These are phyloP conservation scores for Drosophila lacteicornis DNA, from an alignment of 1,140 invertebrate species.

Conservation along the genomic window DNA sequence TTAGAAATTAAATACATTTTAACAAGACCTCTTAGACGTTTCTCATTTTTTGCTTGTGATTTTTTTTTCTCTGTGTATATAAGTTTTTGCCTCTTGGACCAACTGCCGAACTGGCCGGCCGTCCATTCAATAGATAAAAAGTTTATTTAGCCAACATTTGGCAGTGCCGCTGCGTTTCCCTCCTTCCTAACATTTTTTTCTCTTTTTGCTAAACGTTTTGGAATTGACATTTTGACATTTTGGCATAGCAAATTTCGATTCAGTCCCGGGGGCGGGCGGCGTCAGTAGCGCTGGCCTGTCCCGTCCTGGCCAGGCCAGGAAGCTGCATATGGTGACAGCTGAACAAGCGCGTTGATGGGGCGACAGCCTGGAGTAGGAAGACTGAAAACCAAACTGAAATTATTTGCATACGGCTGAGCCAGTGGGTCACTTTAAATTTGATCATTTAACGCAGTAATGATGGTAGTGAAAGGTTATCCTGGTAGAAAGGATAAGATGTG, in stretches of 20 bases:
- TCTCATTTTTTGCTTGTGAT: accelerated
- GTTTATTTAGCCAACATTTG: slow-evolving; percentile 66
- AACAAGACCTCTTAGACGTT: too few species aligned
- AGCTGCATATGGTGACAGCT: slow-evolving; percentile 68
- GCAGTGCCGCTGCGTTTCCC: slow-evolving; percentile 26
- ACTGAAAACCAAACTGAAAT: slow-evolving; percentile 6
- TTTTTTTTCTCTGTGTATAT: background rate
- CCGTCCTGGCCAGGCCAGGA: slow-evolving; percentile 49
- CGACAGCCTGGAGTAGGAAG: slow-evolving; percentile 31
- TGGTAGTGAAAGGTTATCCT: slow-evolving; percentile 6
- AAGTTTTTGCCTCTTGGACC: background rate
- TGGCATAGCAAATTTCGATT: slow-evolving; percentile 55
- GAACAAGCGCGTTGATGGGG: slow-evolving; percentile 64
- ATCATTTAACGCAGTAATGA: slow-evolving; percentile 12
- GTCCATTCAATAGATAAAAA: slow-evolving; percentile 58
- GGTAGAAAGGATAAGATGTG: background rate
- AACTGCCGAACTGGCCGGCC: slow-evolving; percentile 19
- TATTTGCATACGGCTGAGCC: slow-evolving; percentile 44
- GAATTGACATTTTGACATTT: slow-evolving; percentile 81
- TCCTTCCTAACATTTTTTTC: slow-evolving; percentile 30
- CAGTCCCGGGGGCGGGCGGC: slow-evolving; percentile 28
- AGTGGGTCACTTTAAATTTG: slow-evolving; percentile 32
- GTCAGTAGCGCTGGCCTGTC: slow-evolving; percentile 29
- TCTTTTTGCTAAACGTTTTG: slow-evolving; percentile 74
- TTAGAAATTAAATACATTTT: background rate